Evolutionary conservation across 2,113 vertebrate genomes (phyloP), one percentile per base, ranked within the genome.

Genomic region (Microtus pennsylvanicus): DNA sequence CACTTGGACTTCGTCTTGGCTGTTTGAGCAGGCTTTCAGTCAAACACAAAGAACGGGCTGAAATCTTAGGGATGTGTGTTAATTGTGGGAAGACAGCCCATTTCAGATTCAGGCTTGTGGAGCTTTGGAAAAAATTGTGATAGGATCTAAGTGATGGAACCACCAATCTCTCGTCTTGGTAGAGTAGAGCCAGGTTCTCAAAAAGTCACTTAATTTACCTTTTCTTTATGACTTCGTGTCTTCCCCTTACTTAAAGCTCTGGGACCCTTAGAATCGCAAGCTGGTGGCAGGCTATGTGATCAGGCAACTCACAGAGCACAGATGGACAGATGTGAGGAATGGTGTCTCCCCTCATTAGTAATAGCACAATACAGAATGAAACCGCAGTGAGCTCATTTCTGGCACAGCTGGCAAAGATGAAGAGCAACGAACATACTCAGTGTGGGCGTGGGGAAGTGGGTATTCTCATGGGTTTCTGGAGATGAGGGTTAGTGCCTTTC

Each of bases 101-200:
- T 67, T 97, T 98, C 97, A 97, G 50, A 97, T 97, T 94, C 93
- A 96, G 96, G 94, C 93, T 90, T 96, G 93, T 38, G 87, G 76
- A 92, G 88, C 78, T 21, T 87, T 93, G 55, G 30, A 3, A 2
- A 78, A 82, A 65, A 52, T 28, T 58, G 35, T 94, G 93, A 97
- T 95, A 95, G 14, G 89, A 87, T 96, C 93, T 95, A 55, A 93
- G 72, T 47, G 45, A 42, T 63, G 80, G 70, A 94, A 97, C 52
- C 89, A 87, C 80, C 22, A 76, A 30, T 87, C 82, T 87, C 87
- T 93, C 78, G 42, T 89, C 26, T 91, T 88, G 1, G 9, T 24
- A 45, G 81, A 87, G 11, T n/a, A 12, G 22, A 47, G 91, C 69
- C 89, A 82, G 69, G 38, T 45, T 90, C 69, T 78, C n/a, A 65